Evolutionary conservation across 2,797 vertebrate genomes (phyloP), one percentile per base, ranked within the genome.

Genomic region (Anisognathus igniventris): DNA sequence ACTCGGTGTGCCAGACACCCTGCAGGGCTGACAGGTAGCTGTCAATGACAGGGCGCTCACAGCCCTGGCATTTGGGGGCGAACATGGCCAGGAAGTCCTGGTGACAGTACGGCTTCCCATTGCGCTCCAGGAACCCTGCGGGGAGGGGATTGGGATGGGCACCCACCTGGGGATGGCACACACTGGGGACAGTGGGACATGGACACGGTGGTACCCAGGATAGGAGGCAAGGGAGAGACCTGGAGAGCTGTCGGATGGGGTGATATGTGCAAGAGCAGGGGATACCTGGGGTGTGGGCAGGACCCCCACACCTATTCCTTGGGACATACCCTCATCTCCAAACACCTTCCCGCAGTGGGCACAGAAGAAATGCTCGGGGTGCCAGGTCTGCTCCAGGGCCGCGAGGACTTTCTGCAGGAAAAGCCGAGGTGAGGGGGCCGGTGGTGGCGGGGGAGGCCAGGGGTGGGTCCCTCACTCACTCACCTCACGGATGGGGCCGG

Each of bases 351-450:
- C 99, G 1, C 99, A 99, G 94, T 98, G 98, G 70, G 97, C 64
- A 9, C 99, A 99, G 98, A 99, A 99, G 97, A 99, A 99, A 95
- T 99, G 99, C 80, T 99, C 98, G 0, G 99, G 99, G 86, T 99
- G 99, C 99, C 99, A 99, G 35, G 98, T 98, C 93, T 98, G 97
- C 96, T 99, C 97, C 98, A 99, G 97, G 10, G 99, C 99, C 2
- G 98, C 98, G 96, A 99, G 94, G 94, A 99, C 98, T 96, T 98
- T 99, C 99, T 99, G 97, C 61, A 75, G 94, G 70, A 79, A 92
- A 53, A 90, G n/a, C 44, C 0, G 0, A 37, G 66, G 54, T 85
- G 67, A 92, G 56, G 14, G 0, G 4, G 51, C 14, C 17, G 40
- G 40, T 40, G 40, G 40, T 40, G 4, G 53, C 13, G 0, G 1